phyloP scores from a whole-genome alignment of 2,113 vertebrate genomes.

The Solea solea region DNA sequence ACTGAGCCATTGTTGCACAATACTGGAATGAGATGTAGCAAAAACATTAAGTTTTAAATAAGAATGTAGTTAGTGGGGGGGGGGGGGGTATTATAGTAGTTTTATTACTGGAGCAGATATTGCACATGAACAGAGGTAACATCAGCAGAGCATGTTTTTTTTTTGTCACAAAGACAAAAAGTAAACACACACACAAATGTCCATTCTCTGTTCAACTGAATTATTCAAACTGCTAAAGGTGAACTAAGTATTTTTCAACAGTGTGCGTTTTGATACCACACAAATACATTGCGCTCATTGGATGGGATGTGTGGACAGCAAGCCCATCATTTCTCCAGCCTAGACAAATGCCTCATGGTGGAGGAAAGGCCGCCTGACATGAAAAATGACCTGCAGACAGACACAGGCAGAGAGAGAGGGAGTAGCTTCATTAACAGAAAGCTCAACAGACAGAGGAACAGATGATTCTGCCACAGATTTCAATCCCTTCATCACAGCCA shows the following conservation, averaged over 20 bases:
- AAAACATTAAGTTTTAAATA: constrained; percentile 29
- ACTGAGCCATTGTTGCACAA: constrained; percentile 13
- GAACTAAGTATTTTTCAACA: no score
- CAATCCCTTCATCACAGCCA: constrained; percentile 56
- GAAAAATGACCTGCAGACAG: constrained; percentile 63
- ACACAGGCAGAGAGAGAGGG: constrained; percentile 11
- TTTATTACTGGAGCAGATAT: background rate
- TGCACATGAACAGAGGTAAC: background rate
- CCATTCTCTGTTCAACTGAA: no score
- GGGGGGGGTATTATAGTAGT: constrained; percentile 14
- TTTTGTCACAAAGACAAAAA: background rate
- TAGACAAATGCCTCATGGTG: constrained; percentile 63
- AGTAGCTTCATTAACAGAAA: constrained; percentile 60
- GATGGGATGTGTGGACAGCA: constrained; percentile 33
- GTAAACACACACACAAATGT: background rate
- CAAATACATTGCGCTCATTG: background rate
- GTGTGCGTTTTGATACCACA: no score
- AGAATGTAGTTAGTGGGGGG: constrained; percentile 16
- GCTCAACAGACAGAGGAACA: constrained; percentile 60
- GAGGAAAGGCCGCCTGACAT: constrained; percentile 57
- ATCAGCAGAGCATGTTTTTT: background rate
- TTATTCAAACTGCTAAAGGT: no score
- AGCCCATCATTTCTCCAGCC: constrained; percentile 44
- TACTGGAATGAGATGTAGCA: constrained; percentile 22
- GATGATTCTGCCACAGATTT: constrained; percentile 66